Conservation (phyloP, 2,888 invertebrate genomes). For the Mamestra brassicae region DNA sequence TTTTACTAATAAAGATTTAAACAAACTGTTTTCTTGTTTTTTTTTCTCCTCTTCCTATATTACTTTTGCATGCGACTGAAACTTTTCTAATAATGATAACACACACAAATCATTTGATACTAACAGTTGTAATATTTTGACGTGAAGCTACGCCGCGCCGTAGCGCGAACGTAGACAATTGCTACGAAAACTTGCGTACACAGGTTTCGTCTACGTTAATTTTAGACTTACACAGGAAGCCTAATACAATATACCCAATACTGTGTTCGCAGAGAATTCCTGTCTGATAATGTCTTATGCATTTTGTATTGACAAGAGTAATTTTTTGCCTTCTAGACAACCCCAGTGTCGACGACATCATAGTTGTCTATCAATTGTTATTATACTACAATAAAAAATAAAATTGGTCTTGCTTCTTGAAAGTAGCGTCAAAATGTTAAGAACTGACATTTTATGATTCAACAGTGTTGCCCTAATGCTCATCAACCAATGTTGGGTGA, state of each 20-base stretch:
- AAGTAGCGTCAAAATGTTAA: constrained; percentile 21
- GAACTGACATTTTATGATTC: constrained; percentile 7
- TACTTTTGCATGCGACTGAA: constrained; percentile 46
- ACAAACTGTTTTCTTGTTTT: constrained; percentile 32
- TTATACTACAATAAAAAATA: too few species aligned
- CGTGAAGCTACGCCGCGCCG: constrained; percentile 30
- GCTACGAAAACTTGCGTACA: constrained; percentile 34
- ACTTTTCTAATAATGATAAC: constrained; percentile 23
- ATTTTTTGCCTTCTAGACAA: too few species aligned
- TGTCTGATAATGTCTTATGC: too few species aligned
- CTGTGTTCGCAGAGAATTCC: too few species aligned
- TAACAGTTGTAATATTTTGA: constrained; percentile 28
- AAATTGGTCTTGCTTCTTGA: too few species aligned
- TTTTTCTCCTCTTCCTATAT: background rate
- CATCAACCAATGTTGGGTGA: too few species aligned
- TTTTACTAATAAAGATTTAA: constrained; percentile 38
- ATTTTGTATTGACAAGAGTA: too few species aligned
- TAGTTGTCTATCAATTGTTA: too few species aligned
- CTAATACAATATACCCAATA: too few species aligned
- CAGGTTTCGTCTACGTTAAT: background rate
- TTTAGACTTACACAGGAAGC: too few species aligned
- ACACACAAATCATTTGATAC: constrained; percentile 2
- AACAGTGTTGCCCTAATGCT: too few species aligned
- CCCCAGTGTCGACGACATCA: too few species aligned
- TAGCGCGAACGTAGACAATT: constrained; percentile 41